These are phyloP conservation scores for Drosophila nr. perissopoda DNA, from an alignment of 2,888 invertebrate species.

Conservation along the genomic window DNA sequence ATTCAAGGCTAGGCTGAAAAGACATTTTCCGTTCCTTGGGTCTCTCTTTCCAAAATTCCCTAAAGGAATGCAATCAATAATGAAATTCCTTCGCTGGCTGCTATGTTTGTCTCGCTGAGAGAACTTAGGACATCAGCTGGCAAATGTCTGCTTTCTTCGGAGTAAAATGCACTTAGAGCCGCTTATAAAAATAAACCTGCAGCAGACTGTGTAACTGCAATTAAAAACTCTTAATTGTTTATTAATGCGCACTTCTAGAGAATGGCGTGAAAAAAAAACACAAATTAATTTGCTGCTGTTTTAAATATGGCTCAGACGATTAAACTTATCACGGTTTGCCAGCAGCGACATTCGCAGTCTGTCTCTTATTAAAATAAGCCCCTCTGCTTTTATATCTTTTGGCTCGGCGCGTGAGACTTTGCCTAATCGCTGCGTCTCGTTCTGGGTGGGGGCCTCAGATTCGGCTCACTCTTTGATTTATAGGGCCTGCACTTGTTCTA, in stretches of 20 bases:
- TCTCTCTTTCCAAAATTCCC: conserved; percentile 1
- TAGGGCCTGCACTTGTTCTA: conserved; percentile 66
- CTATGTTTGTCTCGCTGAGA: background rate
- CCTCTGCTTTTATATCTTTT: background rate
- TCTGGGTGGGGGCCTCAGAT: conserved; percentile 10
- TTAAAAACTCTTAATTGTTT: conserved; percentile 75
- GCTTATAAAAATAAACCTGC: conserved; percentile 7
- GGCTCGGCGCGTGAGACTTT: conserved; percentile 43
- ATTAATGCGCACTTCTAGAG: conserved; percentile 72
- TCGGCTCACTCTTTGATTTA: conserved; percentile 65
- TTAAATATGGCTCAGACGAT: conserved; percentile 75
- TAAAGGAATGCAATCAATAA: conserved; percentile 11
- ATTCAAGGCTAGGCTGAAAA: background rate
- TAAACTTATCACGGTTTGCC: conserved; percentile 53
- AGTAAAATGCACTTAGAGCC: conserved; percentile 1
- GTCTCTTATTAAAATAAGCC: conserved; percentile 47
- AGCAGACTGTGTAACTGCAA: conserved; percentile 41
- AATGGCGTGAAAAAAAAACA: conserved; percentile 58
- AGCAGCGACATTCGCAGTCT: conserved; percentile 1
- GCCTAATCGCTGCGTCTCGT: conserved; percentile 48
- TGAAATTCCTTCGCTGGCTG: conserved; percentile 3
- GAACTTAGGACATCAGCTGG: background rate
- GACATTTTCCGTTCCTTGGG: background rate
- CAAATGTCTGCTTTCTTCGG: background rate
- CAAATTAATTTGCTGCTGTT: conserved; percentile 75